Evolutionary conservation across 2,113 vertebrate species (phyloP).

Genomic region (Octodon degus): DNA sequence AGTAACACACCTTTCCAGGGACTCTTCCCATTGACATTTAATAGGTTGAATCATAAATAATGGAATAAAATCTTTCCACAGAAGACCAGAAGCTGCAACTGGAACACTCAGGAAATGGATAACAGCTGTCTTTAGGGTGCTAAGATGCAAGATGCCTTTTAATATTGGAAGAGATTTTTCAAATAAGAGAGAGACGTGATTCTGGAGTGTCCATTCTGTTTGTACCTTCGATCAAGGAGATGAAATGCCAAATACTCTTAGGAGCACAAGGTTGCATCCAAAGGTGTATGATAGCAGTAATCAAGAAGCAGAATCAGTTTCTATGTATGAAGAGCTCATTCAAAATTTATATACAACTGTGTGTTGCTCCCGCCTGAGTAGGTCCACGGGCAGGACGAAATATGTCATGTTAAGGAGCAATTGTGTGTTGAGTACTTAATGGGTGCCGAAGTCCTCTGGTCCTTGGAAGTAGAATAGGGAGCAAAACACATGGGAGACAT

Average conservation of each 20-base stretch:
- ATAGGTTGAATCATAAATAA: slow-evolving; percentile 80
- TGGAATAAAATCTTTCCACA: slow-evolving; percentile 78
- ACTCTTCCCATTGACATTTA: slow-evolving; percentile 76
- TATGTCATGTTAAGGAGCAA: neutral
- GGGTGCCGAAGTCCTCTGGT: neutral
- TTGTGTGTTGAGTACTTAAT: slow-evolving; percentile 8
- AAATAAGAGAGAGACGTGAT: slow-evolving; percentile 34
- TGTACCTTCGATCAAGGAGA: neutral
- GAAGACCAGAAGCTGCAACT: slow-evolving; percentile 81
- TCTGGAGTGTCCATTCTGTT: slow-evolving; percentile 54
- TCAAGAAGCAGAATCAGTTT: neutral
- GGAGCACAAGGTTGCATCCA: neutral
- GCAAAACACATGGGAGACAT: neutral
- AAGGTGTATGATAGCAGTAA: neutral
- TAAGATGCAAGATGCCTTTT: slow-evolving; percentile 70
- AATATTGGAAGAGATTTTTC: slow-evolving; percentile 57
- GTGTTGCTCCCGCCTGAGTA: neutral
- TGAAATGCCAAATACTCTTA: neutral
- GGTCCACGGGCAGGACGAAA: neutral
- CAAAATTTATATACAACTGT: slow-evolving; percentile 17
- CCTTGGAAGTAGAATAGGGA: neutral
- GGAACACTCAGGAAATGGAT: slow-evolving; percentile 74
- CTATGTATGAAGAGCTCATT: neutral
- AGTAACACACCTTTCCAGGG: slow-evolving; percentile 76
- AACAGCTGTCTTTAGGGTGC: slow-evolving; percentile 77